Evolutionary conservation across 2,888 invertebrate genomes (phyloP).

Genomic region (Oxytorus armatus): DNA sequence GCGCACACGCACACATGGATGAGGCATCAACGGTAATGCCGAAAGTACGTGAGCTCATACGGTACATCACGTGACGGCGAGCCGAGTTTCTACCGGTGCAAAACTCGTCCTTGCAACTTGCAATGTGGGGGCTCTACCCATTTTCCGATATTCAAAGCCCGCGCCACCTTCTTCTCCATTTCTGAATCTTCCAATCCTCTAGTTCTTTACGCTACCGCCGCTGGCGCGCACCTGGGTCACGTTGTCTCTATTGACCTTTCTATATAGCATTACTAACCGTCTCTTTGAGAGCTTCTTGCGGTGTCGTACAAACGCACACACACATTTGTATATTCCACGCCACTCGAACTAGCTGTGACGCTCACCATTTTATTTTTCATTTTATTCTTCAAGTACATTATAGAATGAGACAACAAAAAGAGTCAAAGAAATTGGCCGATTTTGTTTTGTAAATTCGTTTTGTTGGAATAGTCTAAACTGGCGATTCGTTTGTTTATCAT

Average conservation of each 20-base stretch:
- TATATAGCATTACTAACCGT: conserved; percentile 6
- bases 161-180: conserved; percentile 29
- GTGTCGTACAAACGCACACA: neutral
- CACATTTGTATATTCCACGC: neutral
- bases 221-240: neutral
- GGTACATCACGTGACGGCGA: conserved; percentile 22
- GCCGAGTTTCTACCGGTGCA: conserved; percentile 6
- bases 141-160: conserved; percentile 63
- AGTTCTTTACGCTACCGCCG: neutral
- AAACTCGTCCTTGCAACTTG: conserved; percentile 31
- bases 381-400: too few relatives aligned
- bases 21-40: conserved; percentile 21
- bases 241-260: conserved; percentile 13
- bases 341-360: too few relatives aligned
- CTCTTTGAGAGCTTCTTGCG: neutral
- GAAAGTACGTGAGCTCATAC: conserved; percentile 44
- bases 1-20: neutral
- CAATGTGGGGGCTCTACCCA: conserved; percentile 35
- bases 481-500: too few relatives aligned
- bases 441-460: too few relatives aligned
- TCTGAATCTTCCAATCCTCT: conserved; percentile 40
- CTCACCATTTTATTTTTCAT: too few relatives aligned
- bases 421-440: too few relatives aligned
- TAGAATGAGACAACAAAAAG: too few relatives aligned
- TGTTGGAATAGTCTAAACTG: too few relatives aligned